These are phyloP conservation scores for Staurois parvus DNA, from an alignment of 2,797 vertebrate species.

Conservation along the genomic window DNA sequence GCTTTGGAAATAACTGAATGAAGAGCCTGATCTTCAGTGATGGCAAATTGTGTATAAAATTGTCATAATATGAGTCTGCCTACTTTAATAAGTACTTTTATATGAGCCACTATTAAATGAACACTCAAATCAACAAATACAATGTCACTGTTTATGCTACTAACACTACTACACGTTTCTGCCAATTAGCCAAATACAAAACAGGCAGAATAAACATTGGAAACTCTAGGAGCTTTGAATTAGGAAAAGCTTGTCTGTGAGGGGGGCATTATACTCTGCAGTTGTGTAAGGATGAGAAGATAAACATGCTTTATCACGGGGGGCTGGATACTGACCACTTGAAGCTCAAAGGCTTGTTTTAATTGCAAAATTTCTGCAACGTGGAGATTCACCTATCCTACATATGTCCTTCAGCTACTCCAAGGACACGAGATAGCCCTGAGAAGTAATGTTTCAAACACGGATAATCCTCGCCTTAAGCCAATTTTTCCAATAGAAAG, in stretches of 20 bases:
- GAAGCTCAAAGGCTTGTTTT: slow-evolving; percentile 59
- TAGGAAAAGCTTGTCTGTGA: slow-evolving; percentile 11
- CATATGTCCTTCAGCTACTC: slow-evolving; percentile 63
- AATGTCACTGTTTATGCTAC: no score
- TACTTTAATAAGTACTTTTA: no score
- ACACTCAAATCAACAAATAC: no score
- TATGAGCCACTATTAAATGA: no score
- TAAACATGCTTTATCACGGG: slow-evolving; percentile 51
- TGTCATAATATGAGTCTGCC: no score
- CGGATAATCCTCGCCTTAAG: slow-evolving; percentile 62
- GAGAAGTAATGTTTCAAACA: slow-evolving; percentile 61
- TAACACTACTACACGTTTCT: no score
- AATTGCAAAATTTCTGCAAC: slow-evolving; percentile 59
- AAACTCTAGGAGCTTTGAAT: slow-evolving; percentile 13
- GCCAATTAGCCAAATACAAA: neutral
- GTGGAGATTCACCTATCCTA: slow-evolving; percentile 59
- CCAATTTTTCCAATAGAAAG: slow-evolving; percentile 62
- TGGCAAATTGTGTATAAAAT: no score
- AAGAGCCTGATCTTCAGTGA: no score
- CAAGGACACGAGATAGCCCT: slow-evolving; percentile 61
- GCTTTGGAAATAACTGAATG: no score
- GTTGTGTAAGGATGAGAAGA: slow-evolving; percentile 45
- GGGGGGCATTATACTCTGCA: neutral
- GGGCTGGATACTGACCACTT: slow-evolving; percentile 54
- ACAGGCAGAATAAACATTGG: neutral